Conservation (phyloP, 1,140 invertebrate genomes). For the Leptinotarsa lineolata region DNA sequence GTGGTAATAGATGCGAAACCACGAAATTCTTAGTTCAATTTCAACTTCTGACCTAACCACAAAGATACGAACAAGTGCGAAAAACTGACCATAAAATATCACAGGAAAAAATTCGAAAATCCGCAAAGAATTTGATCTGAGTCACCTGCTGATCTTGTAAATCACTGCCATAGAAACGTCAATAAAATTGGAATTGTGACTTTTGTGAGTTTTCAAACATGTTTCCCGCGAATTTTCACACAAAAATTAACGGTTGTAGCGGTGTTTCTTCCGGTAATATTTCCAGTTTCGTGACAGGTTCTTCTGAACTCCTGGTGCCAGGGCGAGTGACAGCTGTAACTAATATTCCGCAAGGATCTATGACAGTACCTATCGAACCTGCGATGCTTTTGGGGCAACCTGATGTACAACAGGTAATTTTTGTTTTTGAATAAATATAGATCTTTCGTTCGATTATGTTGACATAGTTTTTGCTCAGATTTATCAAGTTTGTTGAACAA, state of each 20-base stretch:
- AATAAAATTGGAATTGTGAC: constrained; percentile 13
- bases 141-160: not conserved
- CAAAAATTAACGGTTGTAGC: not conserved
- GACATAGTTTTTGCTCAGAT: not conserved
- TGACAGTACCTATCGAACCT: constrained; percentile 46
- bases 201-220: constrained; percentile 25
- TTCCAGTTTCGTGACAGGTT: constrained; percentile 37
- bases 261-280: constrained; percentile 22
- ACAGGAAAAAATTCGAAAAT: not conserved
- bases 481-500: too few species aligned
- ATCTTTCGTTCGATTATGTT: too few species aligned
- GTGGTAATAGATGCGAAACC: constrained; percentile 30
- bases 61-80: not conserved
- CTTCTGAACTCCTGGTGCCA: constrained; percentile 48
- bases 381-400: constrained; percentile 44
- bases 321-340: constrained; percentile 48
- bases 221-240: constrained; percentile 22
- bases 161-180: constrained; percentile 18
- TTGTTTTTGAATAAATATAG: not conserved
- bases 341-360: constrained; percentile 48
- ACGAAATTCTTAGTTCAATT: constrained; percentile 36
- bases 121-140: not conserved
- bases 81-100: not conserved
- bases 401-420: constrained; percentile 50
- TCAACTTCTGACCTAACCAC: constrained; percentile 22